These are phyloP conservation scores for Crepidodera aurea DNA, from an alignment of 2,888 invertebrate species.

Conservation along the genomic window DNA sequence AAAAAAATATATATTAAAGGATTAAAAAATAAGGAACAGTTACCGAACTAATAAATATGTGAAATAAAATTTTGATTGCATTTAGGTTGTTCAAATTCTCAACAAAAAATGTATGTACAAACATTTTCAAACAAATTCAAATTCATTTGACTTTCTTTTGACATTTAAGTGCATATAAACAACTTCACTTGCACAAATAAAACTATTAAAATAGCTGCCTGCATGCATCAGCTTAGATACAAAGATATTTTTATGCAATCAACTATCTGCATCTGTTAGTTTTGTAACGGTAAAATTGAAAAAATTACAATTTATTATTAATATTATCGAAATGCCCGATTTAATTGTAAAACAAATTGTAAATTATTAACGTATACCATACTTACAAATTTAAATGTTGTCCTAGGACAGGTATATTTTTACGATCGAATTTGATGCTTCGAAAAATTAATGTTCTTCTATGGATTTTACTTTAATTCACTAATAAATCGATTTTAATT, in stretches of 20 bases:
- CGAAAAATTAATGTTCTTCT: neutral
- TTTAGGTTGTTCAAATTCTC: too few species aligned
- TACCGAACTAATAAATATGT: too few species aligned
- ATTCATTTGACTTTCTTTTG: conserved; percentile 7
- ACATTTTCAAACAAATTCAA: too few species aligned
- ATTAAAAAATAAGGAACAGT: too few species aligned
- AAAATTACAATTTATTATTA: too few species aligned
- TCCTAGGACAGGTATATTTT: conserved; percentile 29
- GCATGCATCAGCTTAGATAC: conserved; percentile 2
- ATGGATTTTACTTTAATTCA: conserved; percentile 2
- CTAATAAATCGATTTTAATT: neutral
- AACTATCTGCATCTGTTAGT: too few species aligned
- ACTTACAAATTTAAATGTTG: conserved; percentile 34
- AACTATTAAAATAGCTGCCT: conserved; percentile 5
- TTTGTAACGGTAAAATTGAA: too few species aligned
- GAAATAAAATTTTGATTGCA: too few species aligned
- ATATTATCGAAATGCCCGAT: too few species aligned
- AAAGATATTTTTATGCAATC: neutral
- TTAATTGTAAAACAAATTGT: neutral
- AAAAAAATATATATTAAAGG: too few species aligned
- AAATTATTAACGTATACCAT: neutral
- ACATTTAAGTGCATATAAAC: neutral
- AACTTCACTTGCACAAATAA: neutral
- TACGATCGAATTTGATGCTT: neutral
- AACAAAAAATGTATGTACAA: too few species aligned